Evolutionary conservation across 2,888 invertebrate genomes (phyloP), one percentile per base, ranked within the genome.

Genomic region (Diaprepes abbreviatus): DNA sequence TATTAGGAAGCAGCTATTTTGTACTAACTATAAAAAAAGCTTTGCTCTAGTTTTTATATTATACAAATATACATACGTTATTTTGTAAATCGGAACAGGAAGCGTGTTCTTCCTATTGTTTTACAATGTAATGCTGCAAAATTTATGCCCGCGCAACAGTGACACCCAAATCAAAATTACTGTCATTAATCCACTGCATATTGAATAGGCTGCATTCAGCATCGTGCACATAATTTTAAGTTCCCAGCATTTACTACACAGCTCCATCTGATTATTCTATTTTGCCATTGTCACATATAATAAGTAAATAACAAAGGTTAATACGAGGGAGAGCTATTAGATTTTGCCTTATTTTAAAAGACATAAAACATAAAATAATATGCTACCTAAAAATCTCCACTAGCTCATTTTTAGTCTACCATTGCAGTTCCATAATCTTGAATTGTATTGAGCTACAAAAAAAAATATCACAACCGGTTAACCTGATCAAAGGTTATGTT

Each of bases 171-270:
- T 43, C 45, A 10, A 45, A 45, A 45, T 45, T 24, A 45, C 45
- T 45, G 45, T 12, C 45, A 45, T 45, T 45, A 45, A 19, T 12
- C 45, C 45, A 21, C 45, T 45, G 45, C 45, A 45, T 45, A 45
- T 10, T 12, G n/a, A 45, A 17, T 43, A 21, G 12, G 7, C 12
- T 24, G 12, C 24, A 45, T 24, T 6, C 19, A 9, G 45, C 45
- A 45, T 45, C 45, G 24, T 24, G 9, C n/a, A 21, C 7, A 43
- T 24, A 45, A 21, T 45, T 10, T 45, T 3, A 21, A 16, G 21
- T 45, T 45, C 45, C 12, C 45, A 24, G 21, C 19, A 10, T 17
- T 40, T 6, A 9, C 40, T 19, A n/a, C 43, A 43, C 3, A 9
- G n/a, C 45, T 24, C 45, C 43, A 43, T 19, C 43, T 43, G 17